Base-by-base conservation (phyloP, 2,888 invertebrate species). In the Phrixothrix hirtus region DNA sequence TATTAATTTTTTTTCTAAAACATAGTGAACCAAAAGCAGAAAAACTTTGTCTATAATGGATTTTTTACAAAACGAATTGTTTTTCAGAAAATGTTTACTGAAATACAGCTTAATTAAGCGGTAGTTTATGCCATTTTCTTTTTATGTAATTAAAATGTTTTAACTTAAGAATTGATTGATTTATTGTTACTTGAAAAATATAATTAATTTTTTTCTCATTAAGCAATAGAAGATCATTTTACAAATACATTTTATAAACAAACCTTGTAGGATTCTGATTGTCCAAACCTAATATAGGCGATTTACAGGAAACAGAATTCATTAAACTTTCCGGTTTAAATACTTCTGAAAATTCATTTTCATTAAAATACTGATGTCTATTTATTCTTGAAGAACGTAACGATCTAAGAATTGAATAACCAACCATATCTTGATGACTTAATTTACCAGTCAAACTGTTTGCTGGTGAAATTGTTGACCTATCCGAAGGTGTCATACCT, bases 381-480 rank as follows among this genome's bases (percentile, higher is more conserved):
- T 83, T 81, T 21, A 42, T 46, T 38, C 55, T 81, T 80, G 42
- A 37, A 1, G 43, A 42, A 53, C 88, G 83, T 25, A 90, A 71
- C 15, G 82, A 84, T 64, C 88, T 83, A 39, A 89, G 72, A 12
- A 86, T 87, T 1, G 86, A 86, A 67, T 89, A 90, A 37, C 90
- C 90, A 39, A 86, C 82, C 68, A 88, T 82, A 70, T 90, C 89
- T 73, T 87, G 82, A 61, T 87, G 85, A 63, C 87, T 87, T 10
- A 89, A 79, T 57, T 81, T 82, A 5, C 75, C 70, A 31, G 66
- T 65, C 1, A 79, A 78, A 56, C 79, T 81, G 7, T 81, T 78
- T 2, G 78, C 75, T 27, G 81, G 80, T 6, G 81, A 80, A 13
- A 79, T 78, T 11, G 81, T 78, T 39, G 73, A 70, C 15, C 79